phyloP scores from a whole-genome alignment of 2,797 vertebrate species.

The Labeo calbasu region DNA sequence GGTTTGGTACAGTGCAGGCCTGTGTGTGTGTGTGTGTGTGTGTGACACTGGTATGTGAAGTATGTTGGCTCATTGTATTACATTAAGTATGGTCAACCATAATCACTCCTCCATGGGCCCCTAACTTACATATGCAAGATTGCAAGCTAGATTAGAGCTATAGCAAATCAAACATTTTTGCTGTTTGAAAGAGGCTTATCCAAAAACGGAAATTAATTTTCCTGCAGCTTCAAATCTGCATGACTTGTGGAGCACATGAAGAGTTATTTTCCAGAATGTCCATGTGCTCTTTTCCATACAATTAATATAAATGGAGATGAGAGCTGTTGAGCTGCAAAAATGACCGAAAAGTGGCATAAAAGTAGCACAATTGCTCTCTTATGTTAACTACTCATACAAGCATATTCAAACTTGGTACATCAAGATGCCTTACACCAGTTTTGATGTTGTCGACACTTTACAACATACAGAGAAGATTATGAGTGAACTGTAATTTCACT shows the following conservation, averaged over 20 bases:
- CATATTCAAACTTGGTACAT: neutral
- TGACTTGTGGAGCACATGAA: neutral
- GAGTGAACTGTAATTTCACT: neutral
- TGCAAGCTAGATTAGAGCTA: slow-evolving; percentile 1
- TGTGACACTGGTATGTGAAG: slow-evolving; percentile 71
- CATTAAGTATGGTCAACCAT: slow-evolving; percentile 59
- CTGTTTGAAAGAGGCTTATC: neutral
- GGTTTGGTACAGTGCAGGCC: slow-evolving; percentile 38
- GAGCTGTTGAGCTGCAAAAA: neutral
- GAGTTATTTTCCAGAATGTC: neutral
- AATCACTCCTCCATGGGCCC: slow-evolving; percentile 56
- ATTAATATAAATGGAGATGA: neutral
- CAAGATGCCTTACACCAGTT: neutral
- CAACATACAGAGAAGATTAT: neutral
- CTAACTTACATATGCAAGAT: neutral
- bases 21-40: slow-evolving; percentile 51
- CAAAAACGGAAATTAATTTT: neutral
- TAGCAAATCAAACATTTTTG: neutral
- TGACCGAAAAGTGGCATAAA: neutral
- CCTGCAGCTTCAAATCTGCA: neutral
- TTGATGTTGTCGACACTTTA: neutral
- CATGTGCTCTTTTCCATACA: neutral
- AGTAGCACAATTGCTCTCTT: neutral
- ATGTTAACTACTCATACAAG: neutral
- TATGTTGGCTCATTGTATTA: slow-evolving; percentile 70